Evolutionary conservation across 2,888 invertebrate species (phyloP), one percentile per base, ranked within the genome.

Genomic region (Drosophila cracens): DNA sequence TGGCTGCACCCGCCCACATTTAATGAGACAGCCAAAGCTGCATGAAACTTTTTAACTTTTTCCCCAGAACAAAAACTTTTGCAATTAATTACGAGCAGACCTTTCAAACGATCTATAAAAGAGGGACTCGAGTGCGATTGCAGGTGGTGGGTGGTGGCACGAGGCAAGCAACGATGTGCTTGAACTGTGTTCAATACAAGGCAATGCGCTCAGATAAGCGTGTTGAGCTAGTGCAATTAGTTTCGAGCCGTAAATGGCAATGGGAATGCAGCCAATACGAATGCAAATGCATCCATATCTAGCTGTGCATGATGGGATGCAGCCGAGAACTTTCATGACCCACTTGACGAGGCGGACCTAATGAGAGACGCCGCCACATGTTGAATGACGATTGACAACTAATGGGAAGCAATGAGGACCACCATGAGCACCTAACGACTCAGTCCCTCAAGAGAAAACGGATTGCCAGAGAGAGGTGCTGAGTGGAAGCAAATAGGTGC

Each of bases 11-110:
- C 31, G 27, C 36, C 71, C 65, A 59, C 78, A 65, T 67, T 76
- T 65, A 78, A 76, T 76, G 76, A 74, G 66, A 66, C 65, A 74
- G 61, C 59, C 52, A 66, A 73, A 62, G 70, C 76, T 57, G 66
- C 52, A 65, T 60, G 54, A 70, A 76, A 81, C 78, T 84, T 83
- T 84, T 40, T n/a, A 48, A 73, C 71, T 72, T 49, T 74, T 77
- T 60, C 27, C 57, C 53, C 58, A 70, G 62, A 58, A 76, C 60
- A 63, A 67, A 87, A 85, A 85, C 78, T 85, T 85, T 89, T 87
- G 80, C 88, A 86, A 86, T 86, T 86, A 89, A 86, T 86, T 89
- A 85, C 80, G 68, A 70, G 34, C 59, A 52, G 80, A 77, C 73
- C 79, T 69, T 77, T 79, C 63, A 76, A 71, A 59, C 57, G 52